phyloP scores from a whole-genome alignment of 2,113 vertebrate genomes.

The Colaptes auratus region DNA sequence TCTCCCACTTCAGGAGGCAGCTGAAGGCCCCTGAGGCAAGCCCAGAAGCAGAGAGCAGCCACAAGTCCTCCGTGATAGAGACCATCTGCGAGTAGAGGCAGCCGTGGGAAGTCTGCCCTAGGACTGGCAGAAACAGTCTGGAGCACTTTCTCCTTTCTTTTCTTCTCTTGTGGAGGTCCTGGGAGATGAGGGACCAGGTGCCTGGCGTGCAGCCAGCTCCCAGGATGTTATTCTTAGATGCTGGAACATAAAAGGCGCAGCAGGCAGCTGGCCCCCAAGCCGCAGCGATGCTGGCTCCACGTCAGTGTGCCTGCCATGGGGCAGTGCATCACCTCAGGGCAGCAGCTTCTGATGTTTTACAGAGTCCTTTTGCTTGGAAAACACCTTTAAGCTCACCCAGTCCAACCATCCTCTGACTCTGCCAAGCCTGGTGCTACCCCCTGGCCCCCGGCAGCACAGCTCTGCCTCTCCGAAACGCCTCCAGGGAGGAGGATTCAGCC shows the following conservation, averaged over 20 bases:
- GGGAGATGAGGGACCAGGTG: not conserved
- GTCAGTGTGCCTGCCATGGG: accelerated
- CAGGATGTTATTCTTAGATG: accelerated
- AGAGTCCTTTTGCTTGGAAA: not conserved
- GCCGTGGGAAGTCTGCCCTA: accelerated
- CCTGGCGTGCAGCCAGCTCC: not conserved
- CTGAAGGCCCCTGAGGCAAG: not conserved
- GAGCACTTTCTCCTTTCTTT: not conserved
- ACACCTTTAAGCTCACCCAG: too few relatives aligned
- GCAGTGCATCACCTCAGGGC: not conserved
- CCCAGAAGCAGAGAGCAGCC: constrained; percentile 55
- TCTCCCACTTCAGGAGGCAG: constrained; percentile 28
- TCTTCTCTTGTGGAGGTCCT: not conserved
- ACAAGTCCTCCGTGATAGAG: constrained; percentile 48
- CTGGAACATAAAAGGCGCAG: not conserved
- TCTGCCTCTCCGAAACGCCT: too few relatives aligned
- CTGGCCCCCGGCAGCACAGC: too few relatives aligned
- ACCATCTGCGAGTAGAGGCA: not conserved
- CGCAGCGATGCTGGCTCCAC: not conserved
- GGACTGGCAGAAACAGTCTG: not conserved
- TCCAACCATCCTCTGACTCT: too few relatives aligned
- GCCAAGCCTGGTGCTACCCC: too few relatives aligned
- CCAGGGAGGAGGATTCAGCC: too few relatives aligned
- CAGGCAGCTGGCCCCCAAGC: not conserved
- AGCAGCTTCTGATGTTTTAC: not conserved